Conservation (phyloP, 2,888 invertebrate species). For the Microdon myrmicae region DNA sequence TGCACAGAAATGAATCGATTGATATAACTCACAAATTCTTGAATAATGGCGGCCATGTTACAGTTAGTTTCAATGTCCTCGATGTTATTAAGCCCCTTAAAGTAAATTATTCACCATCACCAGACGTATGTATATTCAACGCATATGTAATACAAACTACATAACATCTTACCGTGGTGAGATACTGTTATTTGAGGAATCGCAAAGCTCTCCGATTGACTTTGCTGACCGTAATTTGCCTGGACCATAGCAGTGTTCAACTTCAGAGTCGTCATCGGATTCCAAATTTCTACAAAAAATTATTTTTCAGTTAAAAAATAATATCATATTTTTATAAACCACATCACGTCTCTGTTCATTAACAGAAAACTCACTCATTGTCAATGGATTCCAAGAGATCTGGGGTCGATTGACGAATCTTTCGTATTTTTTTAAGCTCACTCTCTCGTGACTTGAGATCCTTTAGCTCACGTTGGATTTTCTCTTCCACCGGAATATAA, state of each 20-base stretch:
- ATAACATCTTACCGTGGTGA: constrained; percentile 55
- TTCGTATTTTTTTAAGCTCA: constrained; percentile 78
- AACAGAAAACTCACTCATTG: constrained; percentile 66
- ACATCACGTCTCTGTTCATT: neutral
- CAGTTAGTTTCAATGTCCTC: constrained; percentile 4
- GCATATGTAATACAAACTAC: neutral
- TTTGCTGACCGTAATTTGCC: constrained; percentile 74
- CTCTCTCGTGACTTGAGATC: constrained; percentile 86
- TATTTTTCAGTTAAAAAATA: no score
- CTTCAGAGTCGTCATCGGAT: constrained; percentile 72
- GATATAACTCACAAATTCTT: constrained; percentile 30
- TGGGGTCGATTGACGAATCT: constrained; percentile 73
- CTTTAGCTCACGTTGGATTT: constrained; percentile 85
- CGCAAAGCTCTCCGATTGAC: constrained; percentile 76
- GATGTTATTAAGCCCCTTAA: constrained; percentile 14
- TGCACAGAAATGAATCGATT: neutral
- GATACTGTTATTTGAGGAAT: constrained; percentile 65
- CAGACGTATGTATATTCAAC: constrained; percentile 1
- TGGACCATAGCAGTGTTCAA: constrained; percentile 72
- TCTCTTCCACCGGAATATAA: constrained; percentile 86
- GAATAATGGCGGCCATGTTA: constrained; percentile 20
- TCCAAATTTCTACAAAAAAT: constrained; percentile 58
- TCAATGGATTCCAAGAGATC: constrained; percentile 73
- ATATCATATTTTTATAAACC: neutral
- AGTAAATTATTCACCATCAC: constrained; percentile 4